A percentile compares a stretch with the other conserved stretches of the same genome.
These are phyloP conservation scores for Lasioglossum malachurum DNA, from an alignment of 2,888 invertebrate species.

Conservation along the genomic window DNA sequence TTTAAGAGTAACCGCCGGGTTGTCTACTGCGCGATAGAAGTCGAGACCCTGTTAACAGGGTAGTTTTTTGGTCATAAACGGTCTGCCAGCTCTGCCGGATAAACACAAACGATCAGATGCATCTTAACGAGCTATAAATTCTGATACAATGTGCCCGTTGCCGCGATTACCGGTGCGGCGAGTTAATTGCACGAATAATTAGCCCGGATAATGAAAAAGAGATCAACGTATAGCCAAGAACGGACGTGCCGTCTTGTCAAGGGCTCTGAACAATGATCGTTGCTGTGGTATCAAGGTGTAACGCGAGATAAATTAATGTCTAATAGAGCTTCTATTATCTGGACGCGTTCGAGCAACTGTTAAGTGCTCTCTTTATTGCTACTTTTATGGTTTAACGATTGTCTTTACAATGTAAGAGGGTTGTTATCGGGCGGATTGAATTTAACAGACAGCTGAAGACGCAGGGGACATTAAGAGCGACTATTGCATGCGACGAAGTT, in stretches of 20 bases:
- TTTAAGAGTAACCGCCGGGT: conserved; percentile 6
- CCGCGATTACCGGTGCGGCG: background rate
- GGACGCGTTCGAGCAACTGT: background rate
- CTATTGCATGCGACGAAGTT: background rate
- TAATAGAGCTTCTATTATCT: background rate
- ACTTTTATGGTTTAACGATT: background rate
- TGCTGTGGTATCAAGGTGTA: background rate
- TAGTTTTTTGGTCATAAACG: conserved; percentile 15
- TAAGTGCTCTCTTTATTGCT: background rate
- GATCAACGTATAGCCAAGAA: background rate
- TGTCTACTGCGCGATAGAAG: conserved; percentile 7
- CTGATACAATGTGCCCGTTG: background rate
- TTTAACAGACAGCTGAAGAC: background rate
- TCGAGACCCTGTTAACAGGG: conserved; percentile 6
- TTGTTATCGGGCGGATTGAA: background rate
- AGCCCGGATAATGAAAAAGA: background rate
- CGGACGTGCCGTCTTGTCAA: background rate
- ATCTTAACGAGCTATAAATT: conserved; percentile 3
- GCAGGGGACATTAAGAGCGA: background rate
- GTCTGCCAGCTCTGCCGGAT: background rate
- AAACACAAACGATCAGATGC: conserved; percentile 11
- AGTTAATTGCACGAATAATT: conserved; percentile 1
- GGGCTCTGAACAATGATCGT: background rate
- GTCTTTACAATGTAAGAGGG: background rate
- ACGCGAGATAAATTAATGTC: background rate